Base-by-base conservation (phyloP, 2,113 vertebrate genomes). In the Rhadina sibilatrix region DNA sequence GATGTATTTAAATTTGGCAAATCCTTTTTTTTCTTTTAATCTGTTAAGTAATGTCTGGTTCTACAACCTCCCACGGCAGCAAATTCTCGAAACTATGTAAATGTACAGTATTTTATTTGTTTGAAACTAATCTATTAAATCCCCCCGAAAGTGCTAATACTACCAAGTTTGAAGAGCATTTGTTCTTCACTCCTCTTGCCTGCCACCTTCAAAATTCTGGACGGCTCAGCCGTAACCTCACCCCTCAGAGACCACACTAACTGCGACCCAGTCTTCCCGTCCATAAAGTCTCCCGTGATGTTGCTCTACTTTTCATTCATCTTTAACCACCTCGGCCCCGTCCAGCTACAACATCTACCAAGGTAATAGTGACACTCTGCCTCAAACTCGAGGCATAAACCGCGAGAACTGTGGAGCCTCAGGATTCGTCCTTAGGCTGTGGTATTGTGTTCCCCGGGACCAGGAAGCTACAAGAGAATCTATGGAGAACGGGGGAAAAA, bases 401-500 rank as follows among this genome's bases (percentile, higher is more conserved):
- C 3, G n/a, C 38, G 5, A 40, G 38, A 38, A 23, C 31, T 21
- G 22, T 4, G 49, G 19, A 64, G 56, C 28, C 35, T 14, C 28
- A 37, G 20, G 31, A 30, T 35, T 21, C 38, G 12, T 25, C 75
- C 6, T 21, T 2, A 54, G 50, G 13, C 50, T 35, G 42, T 0
- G 11, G 8, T 5, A 17, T 0, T 8, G 38, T 0, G 0, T 6
- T 27, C 52, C 19, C 5, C 10, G 1, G 27, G 24, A 38, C 38
- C 31, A 35, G 40, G 33, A 6, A 12, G 13, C n/a, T 12, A 4
- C 15, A 11, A 6, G 4, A 42, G 7, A 40, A 12, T 1, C 8
- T 4, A 9, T 0, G 21, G 12, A 38, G 33, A 63, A 63, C 16
- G 5, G 35, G 35, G 40, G 27, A 54, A 50, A 60, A 15, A n/a